phyloP scores from a whole-genome alignment of 2,888 invertebrate genomes.

The Tachina lurida region DNA sequence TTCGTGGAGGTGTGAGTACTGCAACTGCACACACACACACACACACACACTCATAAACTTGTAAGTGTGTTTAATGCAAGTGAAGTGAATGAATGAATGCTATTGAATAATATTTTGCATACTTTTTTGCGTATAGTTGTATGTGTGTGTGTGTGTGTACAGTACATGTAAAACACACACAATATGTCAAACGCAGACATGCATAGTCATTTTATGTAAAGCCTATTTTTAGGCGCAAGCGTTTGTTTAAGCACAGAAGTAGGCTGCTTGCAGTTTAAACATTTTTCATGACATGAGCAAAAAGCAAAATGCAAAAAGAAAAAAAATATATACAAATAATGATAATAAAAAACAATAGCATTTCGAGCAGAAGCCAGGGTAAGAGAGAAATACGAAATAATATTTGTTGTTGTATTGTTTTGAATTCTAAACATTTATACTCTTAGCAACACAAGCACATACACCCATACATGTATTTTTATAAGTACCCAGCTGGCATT shows the following conservation, averaged over 20 bases:
- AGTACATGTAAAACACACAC: conserved; percentile 42
- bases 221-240: conserved; percentile 64
- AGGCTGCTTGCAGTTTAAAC: conserved; percentile 57
- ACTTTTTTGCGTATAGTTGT: neutral
- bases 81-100: conserved; percentile 28
- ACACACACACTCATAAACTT: neutral
- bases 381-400: conserved; percentile 36
- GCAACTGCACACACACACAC: neutral
- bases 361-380: conserved; percentile 23
- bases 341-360: conserved; percentile 15
- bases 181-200: conserved; percentile 70
- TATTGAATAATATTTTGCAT: conserved; percentile 49
- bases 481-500: too few species aligned
- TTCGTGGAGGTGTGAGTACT: conserved; percentile 28
- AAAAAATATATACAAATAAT: neutral
- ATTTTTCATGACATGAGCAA: conserved; percentile 48
- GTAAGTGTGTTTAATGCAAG: conserved; percentile 5
- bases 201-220: conserved; percentile 66
- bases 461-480: neutral
- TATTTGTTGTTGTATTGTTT: conserved; percentile 46
- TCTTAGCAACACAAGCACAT: neutral
- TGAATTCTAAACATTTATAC: conserved; percentile 17
- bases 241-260: conserved; percentile 57
- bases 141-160: neutral
- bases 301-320: conserved; percentile 21